Conservation (phyloP, 2,113 vertebrate species). For the Drymodes brunneopygia region DNA sequence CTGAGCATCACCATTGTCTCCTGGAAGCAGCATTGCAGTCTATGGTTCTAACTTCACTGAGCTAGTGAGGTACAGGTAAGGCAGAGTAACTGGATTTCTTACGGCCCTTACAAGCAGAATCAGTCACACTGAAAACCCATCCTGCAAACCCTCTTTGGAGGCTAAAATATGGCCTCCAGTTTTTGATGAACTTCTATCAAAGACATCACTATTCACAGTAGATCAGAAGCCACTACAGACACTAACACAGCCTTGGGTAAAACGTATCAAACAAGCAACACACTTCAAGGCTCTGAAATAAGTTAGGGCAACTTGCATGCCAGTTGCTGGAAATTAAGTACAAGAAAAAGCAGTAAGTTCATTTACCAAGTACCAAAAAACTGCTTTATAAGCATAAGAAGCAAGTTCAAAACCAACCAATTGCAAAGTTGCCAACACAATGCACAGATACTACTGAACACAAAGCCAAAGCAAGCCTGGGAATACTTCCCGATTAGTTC, state of each 20-base stretch:
- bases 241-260: neutral
- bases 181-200: neutral
- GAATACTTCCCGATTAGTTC: neutral
- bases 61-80: neutral
- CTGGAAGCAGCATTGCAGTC: neutral
- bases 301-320: neutral
- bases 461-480: neutral
- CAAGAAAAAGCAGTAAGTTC: neutral
- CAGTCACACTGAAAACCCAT: neutral
- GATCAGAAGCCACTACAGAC: neutral
- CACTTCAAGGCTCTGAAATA: neutral
- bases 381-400: neutral
- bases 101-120: neutral
- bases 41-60: neutral
- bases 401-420: neutral
- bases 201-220: neutral
- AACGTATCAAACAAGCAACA: neutral
- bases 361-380: neutral
- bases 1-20: neutral
- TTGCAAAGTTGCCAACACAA: neutral
- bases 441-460: neutral
- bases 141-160: neutral
- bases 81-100: neutral
- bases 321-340: neutral
- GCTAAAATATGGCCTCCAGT: neutral